phyloP scores from a whole-genome alignment of 2,797 vertebrate species.

The Myotis daubentonii region DNA sequence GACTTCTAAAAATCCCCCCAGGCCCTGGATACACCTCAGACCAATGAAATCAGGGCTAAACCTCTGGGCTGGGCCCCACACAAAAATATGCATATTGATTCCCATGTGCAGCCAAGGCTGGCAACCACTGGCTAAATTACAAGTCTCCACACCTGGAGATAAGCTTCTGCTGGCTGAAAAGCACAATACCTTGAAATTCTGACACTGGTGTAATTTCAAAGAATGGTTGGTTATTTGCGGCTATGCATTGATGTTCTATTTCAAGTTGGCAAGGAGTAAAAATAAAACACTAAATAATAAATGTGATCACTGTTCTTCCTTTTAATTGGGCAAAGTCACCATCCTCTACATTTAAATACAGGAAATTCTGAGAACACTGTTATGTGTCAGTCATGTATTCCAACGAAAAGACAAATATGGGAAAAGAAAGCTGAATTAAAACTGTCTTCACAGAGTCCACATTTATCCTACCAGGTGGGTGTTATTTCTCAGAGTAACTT shows the following conservation, averaged over 20 bases:
- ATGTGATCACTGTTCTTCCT: not conserved
- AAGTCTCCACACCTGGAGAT: not conserved
- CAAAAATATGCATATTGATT: not conserved
- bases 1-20: not conserved
- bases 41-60: not conserved
- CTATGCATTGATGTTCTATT: not conserved
- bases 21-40: not conserved
- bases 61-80: not conserved
- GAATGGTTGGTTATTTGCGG: not conserved
- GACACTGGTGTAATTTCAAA: conserved; percentile 13
- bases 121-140: not conserved
- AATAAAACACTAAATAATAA: conserved; percentile 18
- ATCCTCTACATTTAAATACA: not conserved
- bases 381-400: not conserved
- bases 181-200: conserved; percentile 11
- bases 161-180: not conserved
- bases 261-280: conserved; percentile 30
- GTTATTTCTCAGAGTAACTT: not conserved
- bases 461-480: not conserved
- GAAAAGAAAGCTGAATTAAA: not conserved
- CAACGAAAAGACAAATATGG: not conserved
- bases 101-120: not conserved
- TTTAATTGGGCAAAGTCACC: conserved; percentile 15
- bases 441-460: not conserved
- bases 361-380: not conserved